Base-by-base conservation (phyloP, 2,113 vertebrate genomes). In the Protomyctophum bolini region DNA sequence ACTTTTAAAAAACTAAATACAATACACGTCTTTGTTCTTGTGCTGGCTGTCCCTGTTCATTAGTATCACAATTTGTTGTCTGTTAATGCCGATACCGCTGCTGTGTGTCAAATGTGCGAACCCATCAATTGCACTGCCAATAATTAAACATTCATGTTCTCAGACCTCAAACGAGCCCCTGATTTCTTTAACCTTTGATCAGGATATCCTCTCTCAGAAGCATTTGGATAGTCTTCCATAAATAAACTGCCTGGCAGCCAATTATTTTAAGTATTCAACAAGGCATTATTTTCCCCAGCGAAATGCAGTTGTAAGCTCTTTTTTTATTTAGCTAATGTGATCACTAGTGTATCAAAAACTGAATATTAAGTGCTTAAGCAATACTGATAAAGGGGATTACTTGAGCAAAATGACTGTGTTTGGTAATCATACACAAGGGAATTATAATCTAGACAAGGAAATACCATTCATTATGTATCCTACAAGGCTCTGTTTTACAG, bases 291-390 rank as follows among this genome's bases (percentile, higher is more conserved):
- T 47, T 68, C 28, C n/a, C 6, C 45, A 65, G 58, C 11, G 60
- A 63, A 70, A 8, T 66, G 47, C 68, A 83, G 54, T 67, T 68
- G 60, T 56, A 66, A 76, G 15, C 70, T 65, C 58, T 69, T 45
- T 72, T 21, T 59, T 70, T 64, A 66, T 70, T 46, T 33, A 46
- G 54, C 14, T 14, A 61, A 60, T 57, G 11, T 63, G 70, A 70
- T 79, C 60, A 11, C 5, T 41, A 41, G 33, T 41, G 33, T 41
- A 41, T 41, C 33, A 14, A 52, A 68, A 78, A 75, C 10, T 0
- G 7, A 70, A 69, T 50, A 74, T 77, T 64, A 8, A 63, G 10
- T 48, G 56, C 5, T 4, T 51, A 41, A 65, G 28, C 45, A 73
- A 51, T 12, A 50, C n/a, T 51, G 29, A 58, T 52, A 59, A 61